Conservation (phyloP, 1,140 invertebrate genomes). For the Drosophila miranda region DNA sequence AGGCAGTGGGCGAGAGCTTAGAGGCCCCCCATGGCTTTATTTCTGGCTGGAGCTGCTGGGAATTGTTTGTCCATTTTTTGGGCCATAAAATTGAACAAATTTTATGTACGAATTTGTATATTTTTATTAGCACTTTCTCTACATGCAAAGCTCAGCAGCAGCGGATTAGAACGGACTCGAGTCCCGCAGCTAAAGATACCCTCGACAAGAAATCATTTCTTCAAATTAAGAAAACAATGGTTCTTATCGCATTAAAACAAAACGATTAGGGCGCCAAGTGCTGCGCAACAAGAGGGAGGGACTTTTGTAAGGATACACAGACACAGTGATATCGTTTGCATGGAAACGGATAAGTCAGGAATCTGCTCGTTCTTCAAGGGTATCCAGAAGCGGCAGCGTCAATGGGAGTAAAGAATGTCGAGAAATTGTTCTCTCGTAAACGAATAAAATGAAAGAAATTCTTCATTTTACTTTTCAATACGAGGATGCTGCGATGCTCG, state of each 20-base stretch:
- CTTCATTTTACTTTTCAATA: slow-evolving; percentile 70
- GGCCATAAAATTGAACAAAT: slow-evolving; percentile 69
- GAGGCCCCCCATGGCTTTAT: slow-evolving; percentile 7
- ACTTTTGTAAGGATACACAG: too few species aligned
- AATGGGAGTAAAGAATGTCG: slow-evolving; percentile 26
- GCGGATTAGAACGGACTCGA: background rate
- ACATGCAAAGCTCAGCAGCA: slow-evolving; percentile 56
- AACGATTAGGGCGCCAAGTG: too few species aligned
- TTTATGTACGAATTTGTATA: slow-evolving; percentile 77
- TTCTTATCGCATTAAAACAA: too few species aligned
- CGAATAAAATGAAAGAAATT: slow-evolving; percentile 63
- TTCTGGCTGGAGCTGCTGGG: slow-evolving; percentile 22
- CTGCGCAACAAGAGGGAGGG: too few species aligned
- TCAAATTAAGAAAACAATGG: too few species aligned
- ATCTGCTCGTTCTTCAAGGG: background rate
- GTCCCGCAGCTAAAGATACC: too few species aligned
- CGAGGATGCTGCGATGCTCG: slow-evolving; percentile 18
- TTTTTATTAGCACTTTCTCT: slow-evolving; percentile 76
- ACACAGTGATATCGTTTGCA: too few species aligned
- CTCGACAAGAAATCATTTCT: background rate
- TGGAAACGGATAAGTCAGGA: too few species aligned
- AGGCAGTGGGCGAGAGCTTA: background rate
- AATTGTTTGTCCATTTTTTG: slow-evolving; percentile 5
- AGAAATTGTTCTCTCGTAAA: slow-evolving; percentile 63
- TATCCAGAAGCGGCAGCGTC: background rate